Percentiles rank a stretch among this genome's conserved stretches.
Evolutionary conservation across 2,113 vertebrate species (phyloP).

Genomic region (Saguinus imperator): DNA sequence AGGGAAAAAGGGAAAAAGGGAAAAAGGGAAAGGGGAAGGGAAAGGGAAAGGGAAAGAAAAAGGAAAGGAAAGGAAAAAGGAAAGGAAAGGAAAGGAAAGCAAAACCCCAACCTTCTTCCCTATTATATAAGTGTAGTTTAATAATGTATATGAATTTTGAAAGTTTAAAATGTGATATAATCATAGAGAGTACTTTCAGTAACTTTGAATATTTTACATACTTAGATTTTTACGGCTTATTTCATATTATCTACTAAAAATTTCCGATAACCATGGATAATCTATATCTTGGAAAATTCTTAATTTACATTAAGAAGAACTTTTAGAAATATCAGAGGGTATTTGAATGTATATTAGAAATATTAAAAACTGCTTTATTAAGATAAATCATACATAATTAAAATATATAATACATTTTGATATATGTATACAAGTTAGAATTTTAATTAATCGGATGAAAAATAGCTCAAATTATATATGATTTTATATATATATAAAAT

Average conservation of each 20-base stretch:
- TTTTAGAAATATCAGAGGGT: not conserved
- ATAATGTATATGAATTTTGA: not conserved
- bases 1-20: no score
- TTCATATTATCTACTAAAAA: slow-evolving; percentile 39
- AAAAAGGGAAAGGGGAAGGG: no score
- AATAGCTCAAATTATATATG: slow-evolving; percentile 12
- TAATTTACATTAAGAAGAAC: slow-evolving; percentile 15
- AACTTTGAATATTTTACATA: not conserved
- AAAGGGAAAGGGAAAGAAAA: no score
- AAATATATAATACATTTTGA: slow-evolving; percentile 6
- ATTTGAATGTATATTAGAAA: not conserved
- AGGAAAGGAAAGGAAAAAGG: no score
- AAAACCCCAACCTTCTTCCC: not conserved
- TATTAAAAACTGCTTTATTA: slow-evolving; percentile 22
- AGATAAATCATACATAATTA: slow-evolving; percentile 23
- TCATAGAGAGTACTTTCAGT: not conserved
- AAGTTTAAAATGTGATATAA: slow-evolving; percentile 43
- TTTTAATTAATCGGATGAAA: slow-evolving; percentile 38
- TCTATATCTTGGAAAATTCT: slow-evolving; percentile 29
- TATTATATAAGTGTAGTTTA: not conserved
- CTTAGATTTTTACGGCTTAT: not conserved
- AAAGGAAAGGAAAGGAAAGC: no score
- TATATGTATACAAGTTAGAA: slow-evolving; percentile 1
- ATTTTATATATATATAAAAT: not conserved
- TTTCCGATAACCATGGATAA: slow-evolving; percentile 5